Conservation (phyloP, 37 sponge, comb jelly and placozoan species). For the Beroe ovata region DNA sequence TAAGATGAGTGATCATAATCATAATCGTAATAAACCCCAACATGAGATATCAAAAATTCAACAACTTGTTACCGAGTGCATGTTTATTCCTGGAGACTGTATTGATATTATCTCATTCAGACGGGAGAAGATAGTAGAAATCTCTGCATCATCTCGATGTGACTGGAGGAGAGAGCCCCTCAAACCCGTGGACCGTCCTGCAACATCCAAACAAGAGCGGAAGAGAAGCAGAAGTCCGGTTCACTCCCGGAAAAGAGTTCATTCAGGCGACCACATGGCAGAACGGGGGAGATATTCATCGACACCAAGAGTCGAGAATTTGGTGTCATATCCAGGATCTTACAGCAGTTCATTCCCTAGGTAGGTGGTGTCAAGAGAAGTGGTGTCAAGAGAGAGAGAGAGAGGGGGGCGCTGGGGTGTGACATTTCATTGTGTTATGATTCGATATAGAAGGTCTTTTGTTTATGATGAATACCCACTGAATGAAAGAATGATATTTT, state of each 20-base stretch:
- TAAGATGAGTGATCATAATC: not conserved
- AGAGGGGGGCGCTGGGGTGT: too few species aligned
- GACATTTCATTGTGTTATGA: too few species aligned
- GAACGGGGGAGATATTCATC: not conserved
- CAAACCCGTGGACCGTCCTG: conserved; percentile 19
- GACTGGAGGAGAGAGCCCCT: conserved; percentile 57
- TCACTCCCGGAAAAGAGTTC: not conserved
- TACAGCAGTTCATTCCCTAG: not conserved
- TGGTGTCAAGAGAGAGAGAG: too few species aligned
- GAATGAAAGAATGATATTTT: too few species aligned
- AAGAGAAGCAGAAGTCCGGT: not conserved
- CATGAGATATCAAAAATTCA: too few species aligned
- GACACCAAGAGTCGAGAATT: not conserved
- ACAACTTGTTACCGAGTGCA: too few species aligned
- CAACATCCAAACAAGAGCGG: not conserved
- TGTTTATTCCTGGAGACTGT: too few species aligned
- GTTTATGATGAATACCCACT: too few species aligned
- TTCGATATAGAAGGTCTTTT: too few species aligned
- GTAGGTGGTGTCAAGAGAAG: too few species aligned
- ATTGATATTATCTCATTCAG: not conserved
- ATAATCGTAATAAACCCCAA: too few species aligned
- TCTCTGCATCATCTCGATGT: conserved; percentile 23
- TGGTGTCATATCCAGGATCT: not conserved
- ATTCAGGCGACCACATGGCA: not conserved
- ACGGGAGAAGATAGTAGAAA: not conserved